These are phyloP conservation scores for Mactromeris polynyma DNA, from an alignment of 2,888 invertebrate species.

Conservation along the genomic window DNA sequence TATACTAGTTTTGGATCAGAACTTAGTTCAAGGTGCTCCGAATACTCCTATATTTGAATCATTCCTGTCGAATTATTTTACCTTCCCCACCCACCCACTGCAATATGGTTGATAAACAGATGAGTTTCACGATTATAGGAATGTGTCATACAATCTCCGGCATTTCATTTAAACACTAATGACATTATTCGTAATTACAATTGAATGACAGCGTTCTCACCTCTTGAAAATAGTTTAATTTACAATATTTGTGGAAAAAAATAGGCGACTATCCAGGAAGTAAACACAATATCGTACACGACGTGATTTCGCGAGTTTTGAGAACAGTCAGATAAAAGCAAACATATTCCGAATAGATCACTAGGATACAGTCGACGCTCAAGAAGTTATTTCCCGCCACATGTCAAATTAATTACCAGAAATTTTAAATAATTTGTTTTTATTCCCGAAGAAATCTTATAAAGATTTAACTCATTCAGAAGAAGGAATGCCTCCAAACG, in stretches of 20 bases:
- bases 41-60: too few species aligned
- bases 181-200: background rate
- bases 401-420: background rate
- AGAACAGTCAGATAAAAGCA: slow-evolving; percentile 10
- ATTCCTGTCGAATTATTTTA: background rate
- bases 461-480: background rate
- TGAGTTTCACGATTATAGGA: background rate
- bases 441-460: background rate
- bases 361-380: slow-evolving; percentile 14
- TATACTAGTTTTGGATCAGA: too few species aligned
- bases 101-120: background rate
- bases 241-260: background rate
- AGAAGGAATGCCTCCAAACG: slow-evolving; percentile 18
- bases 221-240: slow-evolving; percentile 2
- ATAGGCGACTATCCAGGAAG: slow-evolving; percentile 50
- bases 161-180: background rate
- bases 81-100: background rate
- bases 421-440: background rate
- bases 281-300: slow-evolving; percentile 51
- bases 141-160: background rate
- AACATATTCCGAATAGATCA: background rate
- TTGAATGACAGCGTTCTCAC: background rate
- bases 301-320: slow-evolving; percentile 38
- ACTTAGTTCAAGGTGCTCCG: too few species aligned
- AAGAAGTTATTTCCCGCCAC: slow-evolving; percentile 16